Evolutionary conservation across 2,888 invertebrate species (phyloP).

Genomic region (Epistrophella euchroma): DNA sequence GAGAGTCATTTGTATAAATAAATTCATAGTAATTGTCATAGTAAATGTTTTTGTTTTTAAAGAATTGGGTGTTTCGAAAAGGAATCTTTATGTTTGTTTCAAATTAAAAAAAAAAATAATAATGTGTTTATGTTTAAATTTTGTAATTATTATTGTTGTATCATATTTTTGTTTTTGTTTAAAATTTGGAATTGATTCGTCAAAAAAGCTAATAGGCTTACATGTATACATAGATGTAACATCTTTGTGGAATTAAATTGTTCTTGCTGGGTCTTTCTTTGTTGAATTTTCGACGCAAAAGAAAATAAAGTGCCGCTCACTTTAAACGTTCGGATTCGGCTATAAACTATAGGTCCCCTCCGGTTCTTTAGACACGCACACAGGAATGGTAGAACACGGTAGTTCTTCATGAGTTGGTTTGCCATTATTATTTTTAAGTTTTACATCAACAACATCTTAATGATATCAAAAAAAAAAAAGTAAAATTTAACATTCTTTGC

Average conservation of each 20-base stretch:
- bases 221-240: not conserved
- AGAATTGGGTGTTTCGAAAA: constrained; percentile 13
- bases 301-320: no score
- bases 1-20: constrained; percentile 17
- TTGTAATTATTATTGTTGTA: constrained; percentile 5
- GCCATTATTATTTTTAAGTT: no score
- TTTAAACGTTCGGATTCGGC: no score
- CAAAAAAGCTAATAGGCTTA: not conserved
- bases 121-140: not conserved
- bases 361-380: no score
- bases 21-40: not conserved
- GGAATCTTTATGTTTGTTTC: not conserved
- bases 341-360: no score
- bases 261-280: no score
- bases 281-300: no score
- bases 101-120: not conserved
- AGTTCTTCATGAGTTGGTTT: no score
- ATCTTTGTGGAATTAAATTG: not conserved
- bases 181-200: not conserved
- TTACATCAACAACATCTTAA: no score
- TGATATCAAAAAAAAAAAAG: no score
- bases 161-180: not conserved
- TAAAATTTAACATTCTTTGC: no score
- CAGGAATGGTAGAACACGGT: no score
- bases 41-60: not conserved